A percentile compares a stretch with the other conserved stretches of the same genome.
phyloP scores from a whole-genome alignment of 92 coral and sea anemone species.

The Galaxea fascicularis region DNA sequence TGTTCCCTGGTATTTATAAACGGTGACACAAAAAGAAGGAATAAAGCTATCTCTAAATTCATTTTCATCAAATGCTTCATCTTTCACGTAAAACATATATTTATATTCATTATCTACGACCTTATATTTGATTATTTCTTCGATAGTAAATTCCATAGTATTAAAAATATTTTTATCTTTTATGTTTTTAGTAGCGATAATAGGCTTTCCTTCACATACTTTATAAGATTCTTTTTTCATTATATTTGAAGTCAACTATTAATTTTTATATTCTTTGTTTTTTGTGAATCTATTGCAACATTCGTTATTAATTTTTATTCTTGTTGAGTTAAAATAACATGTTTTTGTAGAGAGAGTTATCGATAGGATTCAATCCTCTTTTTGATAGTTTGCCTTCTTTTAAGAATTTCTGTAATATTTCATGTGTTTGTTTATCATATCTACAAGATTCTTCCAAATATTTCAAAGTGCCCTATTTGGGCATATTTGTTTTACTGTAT shows the following conservation, averaged over 20 bases:
- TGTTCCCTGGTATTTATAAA: too few species aligned
- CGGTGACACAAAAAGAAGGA: too few species aligned
- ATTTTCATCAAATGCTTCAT: constrained; percentile 1
- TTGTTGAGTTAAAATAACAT: too few species aligned
- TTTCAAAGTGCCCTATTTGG: constrained; percentile 25
- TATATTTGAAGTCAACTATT: constrained; percentile 17
- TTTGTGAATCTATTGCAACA: too few species aligned
- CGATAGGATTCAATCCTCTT: not conserved
- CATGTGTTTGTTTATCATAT: too few species aligned
- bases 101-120: not conserved
- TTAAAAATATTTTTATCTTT: constrained; percentile 3
- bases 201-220: constrained; percentile 10
- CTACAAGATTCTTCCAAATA: constrained; percentile 4
- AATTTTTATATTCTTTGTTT: constrained; percentile 11
- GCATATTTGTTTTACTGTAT: constrained; percentile 34
- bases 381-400: too few species aligned
- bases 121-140: too few species aligned
- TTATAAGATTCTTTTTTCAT: constrained; percentile 26
- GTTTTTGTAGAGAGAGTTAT: not conserved
- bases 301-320: too few species aligned
- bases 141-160: too few species aligned
- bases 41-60: constrained; percentile 12
- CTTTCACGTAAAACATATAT: not conserved
- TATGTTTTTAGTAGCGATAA: too few species aligned
- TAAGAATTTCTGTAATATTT: constrained; percentile 31